Conservation (phyloP, 2,797 vertebrate genomes). For the Aplochiton taeniatus region DNA sequence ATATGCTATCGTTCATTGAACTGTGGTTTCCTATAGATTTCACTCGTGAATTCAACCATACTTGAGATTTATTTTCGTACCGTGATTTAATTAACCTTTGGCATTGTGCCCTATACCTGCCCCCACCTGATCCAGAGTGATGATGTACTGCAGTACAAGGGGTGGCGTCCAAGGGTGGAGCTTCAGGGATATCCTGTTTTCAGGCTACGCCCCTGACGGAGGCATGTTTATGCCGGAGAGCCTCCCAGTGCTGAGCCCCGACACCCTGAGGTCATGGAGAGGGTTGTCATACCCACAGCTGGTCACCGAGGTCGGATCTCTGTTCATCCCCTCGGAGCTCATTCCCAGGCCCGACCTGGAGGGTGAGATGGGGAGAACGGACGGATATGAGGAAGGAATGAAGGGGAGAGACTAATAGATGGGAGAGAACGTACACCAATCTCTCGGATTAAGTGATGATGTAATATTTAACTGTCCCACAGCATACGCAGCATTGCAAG, state of each 20-base stretch:
- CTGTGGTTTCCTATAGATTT: too few species aligned
- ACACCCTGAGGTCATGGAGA: conserved; percentile 78
- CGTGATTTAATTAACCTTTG: too few species aligned
- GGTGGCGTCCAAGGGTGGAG: conserved; percentile 66
- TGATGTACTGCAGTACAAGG: conserved; percentile 88
- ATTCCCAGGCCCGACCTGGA: conserved; percentile 74
- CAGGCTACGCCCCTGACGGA: conserved; percentile 85
- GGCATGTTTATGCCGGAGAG: conserved; percentile 90
- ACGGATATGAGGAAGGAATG: too few species aligned
- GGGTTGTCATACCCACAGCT: conserved; percentile 76
- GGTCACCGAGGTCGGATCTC: conserved; percentile 83
- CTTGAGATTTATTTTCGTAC: too few species aligned
- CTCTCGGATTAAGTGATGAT: too few species aligned
- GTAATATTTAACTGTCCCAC: too few species aligned
- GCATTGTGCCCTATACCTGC: conserved; percentile 80
- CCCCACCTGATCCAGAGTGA: conserved; percentile 35
- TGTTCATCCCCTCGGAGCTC: conserved; percentile 78
- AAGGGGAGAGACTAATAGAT: conserved; percentile 29
- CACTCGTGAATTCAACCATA: conserved; percentile 5
- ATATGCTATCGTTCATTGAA: too few species aligned
- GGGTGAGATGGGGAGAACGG: conserved; percentile 69
- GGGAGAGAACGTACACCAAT: background rate
- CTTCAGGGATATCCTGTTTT: conserved; percentile 85
- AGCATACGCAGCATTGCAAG: too few species aligned
- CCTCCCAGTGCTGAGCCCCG: conserved; percentile 72